Conservation (phyloP, 1,140 invertebrate genomes). For the Drosophila azteca region DNA sequence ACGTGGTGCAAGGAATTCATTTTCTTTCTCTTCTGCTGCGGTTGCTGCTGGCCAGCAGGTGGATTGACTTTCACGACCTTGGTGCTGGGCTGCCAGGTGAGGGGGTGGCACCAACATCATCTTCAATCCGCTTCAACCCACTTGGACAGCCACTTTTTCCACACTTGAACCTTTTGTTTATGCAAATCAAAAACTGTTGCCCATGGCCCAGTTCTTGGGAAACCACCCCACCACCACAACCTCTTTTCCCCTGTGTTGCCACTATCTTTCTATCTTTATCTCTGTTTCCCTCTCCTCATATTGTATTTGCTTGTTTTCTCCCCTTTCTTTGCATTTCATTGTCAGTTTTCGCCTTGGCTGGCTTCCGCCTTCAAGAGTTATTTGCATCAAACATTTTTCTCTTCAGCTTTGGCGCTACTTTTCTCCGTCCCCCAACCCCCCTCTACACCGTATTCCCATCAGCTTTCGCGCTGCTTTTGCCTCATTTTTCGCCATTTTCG, state of each 20-base stretch:
- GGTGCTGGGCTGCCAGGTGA: constrained; percentile 4
- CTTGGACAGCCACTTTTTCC: constrained; percentile 71
- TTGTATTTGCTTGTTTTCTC: constrained; percentile 34
- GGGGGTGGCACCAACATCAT: constrained; percentile 19
- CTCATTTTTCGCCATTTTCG: constrained; percentile 15
- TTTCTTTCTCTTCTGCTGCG: constrained; percentile 51
- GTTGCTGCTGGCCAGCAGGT: constrained; percentile 14
- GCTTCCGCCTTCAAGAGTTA: constrained; percentile 61
- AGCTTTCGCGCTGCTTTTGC: neutral
- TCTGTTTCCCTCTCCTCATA: constrained; percentile 18
- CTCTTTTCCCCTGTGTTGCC: neutral
- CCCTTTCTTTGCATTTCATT: constrained; percentile 43
- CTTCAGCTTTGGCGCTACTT: constrained; percentile 30
- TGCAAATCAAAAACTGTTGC: constrained; percentile 80
- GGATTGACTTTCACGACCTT: constrained; percentile 15
- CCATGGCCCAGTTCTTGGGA: constrained; percentile 65
- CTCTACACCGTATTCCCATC: too few species aligned
- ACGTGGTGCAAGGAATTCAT: constrained; percentile 51
- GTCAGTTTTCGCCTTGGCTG: constrained; percentile 60
- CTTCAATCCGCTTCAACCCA: constrained; percentile 68
- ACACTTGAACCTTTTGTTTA: constrained; percentile 79
- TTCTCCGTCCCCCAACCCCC: too few species aligned
- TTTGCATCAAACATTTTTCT: constrained; percentile 45
- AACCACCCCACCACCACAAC: neutral
- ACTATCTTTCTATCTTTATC: constrained; percentile 8